A percentile compares a stretch with the other conserved stretches of the same genome.
Conservation (phyloP, 2,113 vertebrate species). For the Paramisgurnus dabryanus region DNA sequence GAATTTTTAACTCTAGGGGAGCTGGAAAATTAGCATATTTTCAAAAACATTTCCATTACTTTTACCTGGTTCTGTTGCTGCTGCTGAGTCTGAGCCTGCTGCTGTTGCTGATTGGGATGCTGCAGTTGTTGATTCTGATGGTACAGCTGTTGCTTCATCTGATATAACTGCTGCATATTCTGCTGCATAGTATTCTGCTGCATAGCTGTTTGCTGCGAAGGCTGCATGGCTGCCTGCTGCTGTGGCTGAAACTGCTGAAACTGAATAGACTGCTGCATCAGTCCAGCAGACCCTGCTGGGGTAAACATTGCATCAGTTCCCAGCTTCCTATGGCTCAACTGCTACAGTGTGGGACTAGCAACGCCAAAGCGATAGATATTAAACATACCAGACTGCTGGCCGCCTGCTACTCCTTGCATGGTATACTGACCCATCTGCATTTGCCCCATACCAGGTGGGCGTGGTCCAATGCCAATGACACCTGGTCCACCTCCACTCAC, state of each 20-base stretch:
- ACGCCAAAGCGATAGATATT: slow-evolving; percentile 43
- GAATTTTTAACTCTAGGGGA: too few species aligned
- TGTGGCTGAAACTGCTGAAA: slow-evolving; percentile 75
- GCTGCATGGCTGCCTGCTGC: slow-evolving; percentile 56
- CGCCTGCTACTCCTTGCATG: slow-evolving; percentile 86
- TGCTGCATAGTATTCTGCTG: slow-evolving; percentile 69
- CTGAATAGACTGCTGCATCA: slow-evolving; percentile 76
- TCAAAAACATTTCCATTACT: neutral
- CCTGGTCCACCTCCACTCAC: slow-evolving; percentile 79
- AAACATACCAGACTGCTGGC: slow-evolving; percentile 85
- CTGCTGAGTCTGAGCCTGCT: slow-evolving; percentile 51
- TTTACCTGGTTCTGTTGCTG: slow-evolving; percentile 60
- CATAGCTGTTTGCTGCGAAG: slow-evolving; percentile 51
- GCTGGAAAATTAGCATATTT: too few species aligned
- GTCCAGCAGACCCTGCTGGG: slow-evolving; percentile 75
- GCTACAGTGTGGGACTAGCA: neutral
- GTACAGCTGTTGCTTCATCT: slow-evolving; percentile 73
- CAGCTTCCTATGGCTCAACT: neutral
- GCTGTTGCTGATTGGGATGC: slow-evolving; percentile 56
- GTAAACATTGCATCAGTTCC: neutral
- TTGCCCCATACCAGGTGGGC: slow-evolving; percentile 83
- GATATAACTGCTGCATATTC: slow-evolving; percentile 74
- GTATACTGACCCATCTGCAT: slow-evolving; percentile 90
- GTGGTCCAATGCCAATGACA: slow-evolving; percentile 84
- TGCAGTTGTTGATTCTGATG: slow-evolving; percentile 60